phyloP scores from a whole-genome alignment of 2,113 vertebrate species.

The Acanthisitta chloris region DNA sequence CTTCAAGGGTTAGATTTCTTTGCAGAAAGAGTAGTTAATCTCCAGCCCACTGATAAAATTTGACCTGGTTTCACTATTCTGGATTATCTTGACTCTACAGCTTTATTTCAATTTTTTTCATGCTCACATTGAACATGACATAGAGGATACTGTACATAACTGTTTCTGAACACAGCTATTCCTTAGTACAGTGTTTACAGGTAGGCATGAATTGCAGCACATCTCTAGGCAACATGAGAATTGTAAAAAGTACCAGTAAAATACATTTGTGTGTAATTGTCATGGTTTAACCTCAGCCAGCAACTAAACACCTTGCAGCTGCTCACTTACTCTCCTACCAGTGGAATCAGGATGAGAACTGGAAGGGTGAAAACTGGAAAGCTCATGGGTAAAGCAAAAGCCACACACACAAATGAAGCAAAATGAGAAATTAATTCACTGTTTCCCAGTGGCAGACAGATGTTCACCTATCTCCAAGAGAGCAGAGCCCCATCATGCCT shows the following conservation, averaged over 20 bases:
- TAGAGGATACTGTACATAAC: background rate
- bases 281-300: background rate
- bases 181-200: background rate
- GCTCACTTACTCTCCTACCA: background rate
- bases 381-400: background rate
- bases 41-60: background rate
- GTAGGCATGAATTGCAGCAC: background rate
- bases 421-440: background rate
- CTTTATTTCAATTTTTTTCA: background rate
- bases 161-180: background rate
- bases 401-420: background rate
- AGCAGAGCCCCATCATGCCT: background rate
- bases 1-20: background rate
- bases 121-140: background rate
- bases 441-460: background rate
- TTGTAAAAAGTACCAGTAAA: background rate
- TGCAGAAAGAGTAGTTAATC: background rate
- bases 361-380: background rate
- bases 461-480: background rate
- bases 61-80: background rate
- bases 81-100: background rate
- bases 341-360: background rate
- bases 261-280: background rate
- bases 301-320: background rate
- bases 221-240: background rate